These are phyloP conservation scores for Epicampocera succincta DNA, from an alignment of 2,888 invertebrate genomes.

Conservation along the genomic window DNA sequence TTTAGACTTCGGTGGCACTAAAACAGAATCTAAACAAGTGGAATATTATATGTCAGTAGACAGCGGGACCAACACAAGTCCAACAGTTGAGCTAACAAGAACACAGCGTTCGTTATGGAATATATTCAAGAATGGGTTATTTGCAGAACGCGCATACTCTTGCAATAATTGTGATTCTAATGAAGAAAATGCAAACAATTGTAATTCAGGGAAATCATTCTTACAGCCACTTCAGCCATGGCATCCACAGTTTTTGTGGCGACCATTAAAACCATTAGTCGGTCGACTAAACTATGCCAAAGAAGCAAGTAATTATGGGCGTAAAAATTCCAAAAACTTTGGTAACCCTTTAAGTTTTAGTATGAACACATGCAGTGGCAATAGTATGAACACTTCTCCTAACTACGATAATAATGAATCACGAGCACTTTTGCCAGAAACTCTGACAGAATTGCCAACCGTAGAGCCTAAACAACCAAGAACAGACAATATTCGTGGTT, in stretches of 20 bases:
- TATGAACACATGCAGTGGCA: slow-evolving; percentile 2
- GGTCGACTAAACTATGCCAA: slow-evolving; percentile 20
- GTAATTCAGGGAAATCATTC: neutral
- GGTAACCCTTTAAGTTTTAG: slow-evolving; percentile 5
- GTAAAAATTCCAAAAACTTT: slow-evolving; percentile 21
- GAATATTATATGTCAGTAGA: slow-evolving; percentile 63
- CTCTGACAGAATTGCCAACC: slow-evolving; percentile 5
- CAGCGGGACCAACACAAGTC: slow-evolving; percentile 38
- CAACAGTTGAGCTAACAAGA: slow-evolving; percentile 62
- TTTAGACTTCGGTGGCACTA: slow-evolving; percentile 56
- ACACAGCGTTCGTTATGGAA: slow-evolving; percentile 67
- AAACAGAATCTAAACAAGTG: slow-evolving; percentile 43
- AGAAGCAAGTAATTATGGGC: neutral
- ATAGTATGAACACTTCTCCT: slow-evolving; percentile 4
- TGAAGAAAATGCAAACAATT: slow-evolving; percentile 23
- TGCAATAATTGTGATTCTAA: slow-evolving; percentile 48
- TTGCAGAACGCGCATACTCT: slow-evolving; percentile 28
- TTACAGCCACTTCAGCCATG: slow-evolving; percentile 38
- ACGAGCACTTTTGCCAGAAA: slow-evolving; percentile 2
- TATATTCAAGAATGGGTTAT: slow-evolving; percentile 49
- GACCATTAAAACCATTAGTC: slow-evolving; percentile 47
- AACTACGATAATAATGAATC: neutral
- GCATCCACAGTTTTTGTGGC: slow-evolving; percentile 17
- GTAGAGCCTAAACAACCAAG: neutral
- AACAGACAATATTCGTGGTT: neutral